phyloP scores from a whole-genome alignment of 2,888 invertebrate species.

The Selenia dentaria region DNA sequence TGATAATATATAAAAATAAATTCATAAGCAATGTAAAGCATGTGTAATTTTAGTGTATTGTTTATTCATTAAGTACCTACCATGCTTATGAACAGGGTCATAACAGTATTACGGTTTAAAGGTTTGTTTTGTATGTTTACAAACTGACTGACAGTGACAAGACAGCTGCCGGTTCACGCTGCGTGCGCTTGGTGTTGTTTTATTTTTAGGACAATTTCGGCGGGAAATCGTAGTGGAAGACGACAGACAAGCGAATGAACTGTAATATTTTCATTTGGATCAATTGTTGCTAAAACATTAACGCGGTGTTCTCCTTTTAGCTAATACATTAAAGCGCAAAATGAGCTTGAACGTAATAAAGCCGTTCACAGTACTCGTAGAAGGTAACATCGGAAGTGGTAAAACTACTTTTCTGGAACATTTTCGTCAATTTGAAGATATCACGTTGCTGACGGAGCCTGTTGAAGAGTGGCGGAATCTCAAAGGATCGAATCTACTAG shows the following conservation, averaged over 20 bases:
- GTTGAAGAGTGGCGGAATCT: constrained; percentile 94
- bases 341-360: constrained; percentile 70
- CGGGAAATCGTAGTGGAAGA: constrained; percentile 67
- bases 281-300: too few relatives aligned
- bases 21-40: too few relatives aligned
- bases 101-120: constrained; percentile 39
- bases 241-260: too few relatives aligned
- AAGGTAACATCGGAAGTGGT: constrained; percentile 96
- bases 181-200: constrained; percentile 47
- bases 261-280: too few relatives aligned
- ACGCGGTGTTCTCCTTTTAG: too few relatives aligned
- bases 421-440: constrained; percentile 89
- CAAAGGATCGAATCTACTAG: constrained; percentile 90
- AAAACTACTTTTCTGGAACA: constrained; percentile 95
- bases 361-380: constrained; percentile 93
- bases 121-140: constrained; percentile 62
- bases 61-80: constrained; percentile 8
- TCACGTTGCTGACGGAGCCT: constrained; percentile 89
- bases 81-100: constrained; percentile 39
- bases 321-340: constrained; percentile 34
- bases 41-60: too few relatives aligned
- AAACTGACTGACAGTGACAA: constrained; percentile 55
- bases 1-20: too few relatives aligned
- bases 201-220: constrained; percentile 57
- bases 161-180: constrained; percentile 23